Percentiles rank a stretch among this genome's conserved stretches.
These are phyloP conservation scores for Sapayoa aenigma DNA, from an alignment of 2,113 vertebrate genomes.

Conservation along the genomic window DNA sequence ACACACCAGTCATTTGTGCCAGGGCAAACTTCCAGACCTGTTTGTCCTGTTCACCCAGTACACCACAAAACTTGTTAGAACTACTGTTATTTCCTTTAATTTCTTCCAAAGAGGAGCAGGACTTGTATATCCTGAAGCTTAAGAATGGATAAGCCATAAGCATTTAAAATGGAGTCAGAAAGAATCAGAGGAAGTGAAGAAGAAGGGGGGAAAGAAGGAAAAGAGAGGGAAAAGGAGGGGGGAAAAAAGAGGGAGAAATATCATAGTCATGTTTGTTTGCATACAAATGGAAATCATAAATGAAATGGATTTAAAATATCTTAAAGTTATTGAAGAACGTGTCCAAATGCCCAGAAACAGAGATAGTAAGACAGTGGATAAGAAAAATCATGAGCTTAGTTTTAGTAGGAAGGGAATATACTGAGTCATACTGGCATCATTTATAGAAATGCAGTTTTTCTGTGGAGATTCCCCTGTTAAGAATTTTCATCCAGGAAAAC, in stretches of 20 bases:
- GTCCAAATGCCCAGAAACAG: background rate
- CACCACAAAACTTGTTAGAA: background rate
- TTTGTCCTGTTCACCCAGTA: background rate
- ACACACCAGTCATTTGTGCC: background rate
- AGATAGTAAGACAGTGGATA: background rate
- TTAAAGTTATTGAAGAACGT: background rate
- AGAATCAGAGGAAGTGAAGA: too few relatives aligned
- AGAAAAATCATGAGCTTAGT: background rate
- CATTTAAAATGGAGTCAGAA: background rate
- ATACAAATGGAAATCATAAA: background rate
- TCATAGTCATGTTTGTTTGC: background rate
- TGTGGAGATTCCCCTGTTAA: background rate
- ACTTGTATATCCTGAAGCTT: background rate
- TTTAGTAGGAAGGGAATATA: background rate
- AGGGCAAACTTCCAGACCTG: background rate
- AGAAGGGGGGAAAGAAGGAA: background rate
- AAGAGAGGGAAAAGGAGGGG: too few relatives aligned
- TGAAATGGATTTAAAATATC: background rate
- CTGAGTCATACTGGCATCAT: background rate
- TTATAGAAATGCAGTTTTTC: background rate
- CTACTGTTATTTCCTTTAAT: background rate
- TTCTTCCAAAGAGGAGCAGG: background rate
- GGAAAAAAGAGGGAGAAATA: background rate
- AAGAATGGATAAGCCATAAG: rapidly evolving
- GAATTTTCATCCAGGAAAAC: background rate